Percentiles rank a stretch among this genome's conserved stretches.
These are phyloP conservation scores for Tipula confusa DNA, from an alignment of 2,888 invertebrate species.

Conservation along the genomic window DNA sequence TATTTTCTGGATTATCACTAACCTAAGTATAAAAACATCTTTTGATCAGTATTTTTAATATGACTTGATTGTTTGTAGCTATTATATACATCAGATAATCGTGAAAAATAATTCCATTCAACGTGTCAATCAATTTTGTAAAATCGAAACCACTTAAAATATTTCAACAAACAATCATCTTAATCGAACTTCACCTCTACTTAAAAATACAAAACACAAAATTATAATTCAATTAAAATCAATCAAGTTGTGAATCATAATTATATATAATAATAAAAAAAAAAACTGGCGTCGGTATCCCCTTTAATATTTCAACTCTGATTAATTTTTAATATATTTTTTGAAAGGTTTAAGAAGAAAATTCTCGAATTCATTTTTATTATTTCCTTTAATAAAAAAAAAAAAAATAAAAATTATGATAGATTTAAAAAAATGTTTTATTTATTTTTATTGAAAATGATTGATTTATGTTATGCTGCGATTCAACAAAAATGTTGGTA, in stretches of 20 bases:
- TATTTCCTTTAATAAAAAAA: too few relatives aligned
- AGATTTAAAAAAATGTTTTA: background rate
- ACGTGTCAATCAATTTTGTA: background rate
- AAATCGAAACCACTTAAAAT: slow-evolving; percentile 1
- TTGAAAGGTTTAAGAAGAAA: background rate
- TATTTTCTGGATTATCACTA: too few relatives aligned
- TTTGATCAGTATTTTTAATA: too few relatives aligned
- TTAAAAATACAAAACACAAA: background rate
- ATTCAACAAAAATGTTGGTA: background rate
- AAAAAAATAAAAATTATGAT: background rate
- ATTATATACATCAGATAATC: too few relatives aligned
- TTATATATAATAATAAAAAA: background rate
- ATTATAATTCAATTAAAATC: slow-evolving; percentile 9
- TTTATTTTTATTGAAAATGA: background rate
- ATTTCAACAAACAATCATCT: background rate
- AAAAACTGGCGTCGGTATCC: background rate
- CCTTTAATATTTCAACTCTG: background rate
- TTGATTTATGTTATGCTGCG: background rate
- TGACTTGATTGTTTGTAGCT: too few relatives aligned
- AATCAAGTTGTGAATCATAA: slow-evolving; percentile 12
- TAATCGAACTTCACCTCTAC: slow-evolving; percentile 20
- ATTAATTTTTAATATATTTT: background rate
- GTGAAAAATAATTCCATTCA: background rate
- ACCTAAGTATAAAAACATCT: too few relatives aligned
- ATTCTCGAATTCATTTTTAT: background rate